These are phyloP conservation scores for Pterobdella sp. DNA, from an alignment of 2,888 invertebrate species.

Conservation along the genomic window DNA sequence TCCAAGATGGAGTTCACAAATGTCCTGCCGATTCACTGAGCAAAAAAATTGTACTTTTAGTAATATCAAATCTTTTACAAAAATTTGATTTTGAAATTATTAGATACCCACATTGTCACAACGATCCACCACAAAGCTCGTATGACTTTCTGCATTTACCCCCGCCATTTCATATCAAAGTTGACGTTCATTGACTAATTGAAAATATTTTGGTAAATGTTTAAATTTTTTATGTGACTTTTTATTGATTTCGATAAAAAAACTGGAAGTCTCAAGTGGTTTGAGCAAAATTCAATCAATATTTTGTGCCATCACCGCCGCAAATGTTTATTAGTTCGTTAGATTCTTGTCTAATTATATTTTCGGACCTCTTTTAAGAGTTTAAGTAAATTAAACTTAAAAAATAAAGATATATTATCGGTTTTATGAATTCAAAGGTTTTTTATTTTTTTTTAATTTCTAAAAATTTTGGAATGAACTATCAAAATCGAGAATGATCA, in stretches of 20 bases:
- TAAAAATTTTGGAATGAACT: background rate
- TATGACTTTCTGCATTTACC: conserved; percentile 17
- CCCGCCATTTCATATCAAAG: conserved; percentile 15
- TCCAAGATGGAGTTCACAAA: background rate
- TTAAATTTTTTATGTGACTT: background rate
- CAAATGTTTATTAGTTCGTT: conserved; percentile 13
- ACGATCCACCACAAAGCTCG: background rate
- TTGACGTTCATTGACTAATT: conserved; percentile 10
- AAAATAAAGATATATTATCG: background rate
- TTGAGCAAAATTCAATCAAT: background rate
- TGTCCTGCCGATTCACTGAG: conserved; percentile 15
- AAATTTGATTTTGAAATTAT: conserved; percentile 22
- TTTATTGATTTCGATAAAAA: background rate
- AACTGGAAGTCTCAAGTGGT: background rate
- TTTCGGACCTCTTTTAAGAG: background rate
- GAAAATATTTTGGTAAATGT: background rate
- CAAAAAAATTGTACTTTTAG: conserved; percentile 6
- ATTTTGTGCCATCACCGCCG: conserved; percentile 10
- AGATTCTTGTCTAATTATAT: background rate
- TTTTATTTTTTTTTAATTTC: background rate
- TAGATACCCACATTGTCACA: background rate
- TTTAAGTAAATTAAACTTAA: background rate
- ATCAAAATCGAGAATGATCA: background rate
- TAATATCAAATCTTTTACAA: conserved; percentile 18
- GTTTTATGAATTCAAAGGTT: background rate